Evolutionary conservation across 2,113 vertebrate genomes (phyloP).

Genomic region (Ictalurus punctatus): DNA sequence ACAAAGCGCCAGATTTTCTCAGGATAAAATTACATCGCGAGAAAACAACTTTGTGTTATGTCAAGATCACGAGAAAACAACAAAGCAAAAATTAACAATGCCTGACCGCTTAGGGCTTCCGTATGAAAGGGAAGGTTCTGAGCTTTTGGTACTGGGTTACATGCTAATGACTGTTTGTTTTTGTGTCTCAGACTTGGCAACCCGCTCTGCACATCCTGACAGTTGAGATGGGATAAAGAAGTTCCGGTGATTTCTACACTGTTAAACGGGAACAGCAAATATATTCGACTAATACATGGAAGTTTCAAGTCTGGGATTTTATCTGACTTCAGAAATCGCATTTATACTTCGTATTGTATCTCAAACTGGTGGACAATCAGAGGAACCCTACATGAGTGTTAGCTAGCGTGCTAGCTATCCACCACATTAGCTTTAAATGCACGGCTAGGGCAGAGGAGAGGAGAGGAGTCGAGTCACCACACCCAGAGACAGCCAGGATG

Average conservation of each 20-base stretch:
- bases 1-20: no score
- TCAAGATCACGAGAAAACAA: no score
- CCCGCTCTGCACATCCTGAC: slow-evolving; percentile 51
- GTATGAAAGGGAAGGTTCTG: no score
- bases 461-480: slow-evolving; percentile 61
- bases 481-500: slow-evolving; percentile 62
- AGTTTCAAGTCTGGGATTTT: not conserved
- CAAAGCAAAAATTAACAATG: no score
- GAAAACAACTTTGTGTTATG: no score
- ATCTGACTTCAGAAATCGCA: not conserved
- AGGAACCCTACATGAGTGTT: not conserved
- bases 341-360: not conserved
- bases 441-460: slow-evolving; percentile 30
- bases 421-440: not conserved
- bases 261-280: not conserved
- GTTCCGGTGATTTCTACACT: slow-evolving; percentile 20
- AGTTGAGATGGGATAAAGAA: slow-evolving; percentile 56
- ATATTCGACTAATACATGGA: not conserved
- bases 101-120: no score
- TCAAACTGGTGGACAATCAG: not conserved
- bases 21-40: no score
- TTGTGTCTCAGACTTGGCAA: not conserved
- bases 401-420: slow-evolving; percentile 2
- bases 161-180: not conserved
- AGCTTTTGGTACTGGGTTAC: not conserved